Evolutionary conservation across 2,113 vertebrate genomes (phyloP).

Genomic region (Heliornis fulica): DNA sequence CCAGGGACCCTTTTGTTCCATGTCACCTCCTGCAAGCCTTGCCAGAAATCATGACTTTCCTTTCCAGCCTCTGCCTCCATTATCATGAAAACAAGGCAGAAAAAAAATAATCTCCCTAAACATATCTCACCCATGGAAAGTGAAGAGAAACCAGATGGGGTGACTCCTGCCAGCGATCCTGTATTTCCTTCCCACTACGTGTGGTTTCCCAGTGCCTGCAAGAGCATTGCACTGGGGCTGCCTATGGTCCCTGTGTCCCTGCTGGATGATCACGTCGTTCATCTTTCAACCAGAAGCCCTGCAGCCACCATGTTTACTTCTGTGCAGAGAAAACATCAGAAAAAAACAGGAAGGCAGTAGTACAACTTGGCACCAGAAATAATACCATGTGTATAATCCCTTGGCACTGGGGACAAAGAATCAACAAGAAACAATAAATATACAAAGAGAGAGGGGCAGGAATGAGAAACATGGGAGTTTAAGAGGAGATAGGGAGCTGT

Average conservation of each 20-base stretch:
- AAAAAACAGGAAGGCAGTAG: background rate
- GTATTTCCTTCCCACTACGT: background rate
- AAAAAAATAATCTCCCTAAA: background rate
- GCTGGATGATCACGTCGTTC: background rate
- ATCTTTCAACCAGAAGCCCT: background rate
- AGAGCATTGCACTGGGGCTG: background rate
- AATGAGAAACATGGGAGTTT: background rate
- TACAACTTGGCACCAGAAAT: background rate
- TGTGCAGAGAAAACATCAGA: background rate
- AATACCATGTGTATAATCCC: background rate
- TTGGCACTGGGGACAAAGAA: background rate
- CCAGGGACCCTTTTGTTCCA: background rate
- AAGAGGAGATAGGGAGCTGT: background rate
- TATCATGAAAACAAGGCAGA: background rate
- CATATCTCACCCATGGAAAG: background rate
- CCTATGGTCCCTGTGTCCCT: background rate
- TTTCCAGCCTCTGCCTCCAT: background rate
- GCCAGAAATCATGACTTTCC: background rate
- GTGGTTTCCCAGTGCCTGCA: rapidly evolving
- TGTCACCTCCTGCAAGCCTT: background rate
- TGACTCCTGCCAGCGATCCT: rapidly evolving
- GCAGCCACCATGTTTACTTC: background rate
- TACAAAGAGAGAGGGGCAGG: background rate
- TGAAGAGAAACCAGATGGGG: background rate
- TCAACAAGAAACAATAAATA: background rate